Conservation (phyloP, 1,140 invertebrate species). For the Thaumetopoea pityocampa region DNA sequence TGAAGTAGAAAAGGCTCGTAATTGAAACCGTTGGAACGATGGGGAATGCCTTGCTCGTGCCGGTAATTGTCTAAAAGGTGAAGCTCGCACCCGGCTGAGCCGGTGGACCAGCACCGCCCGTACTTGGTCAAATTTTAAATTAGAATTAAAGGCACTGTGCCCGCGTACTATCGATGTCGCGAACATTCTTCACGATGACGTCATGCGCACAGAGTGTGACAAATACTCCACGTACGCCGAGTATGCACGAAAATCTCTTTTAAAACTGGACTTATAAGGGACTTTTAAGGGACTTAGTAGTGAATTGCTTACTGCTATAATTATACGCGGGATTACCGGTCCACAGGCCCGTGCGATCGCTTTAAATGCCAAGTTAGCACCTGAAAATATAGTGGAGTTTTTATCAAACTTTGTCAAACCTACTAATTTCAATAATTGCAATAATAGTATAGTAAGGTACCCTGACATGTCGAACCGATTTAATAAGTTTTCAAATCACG, state of each 20-base stretch:
- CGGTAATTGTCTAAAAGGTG: slow-evolving; percentile 11
- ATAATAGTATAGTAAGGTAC: not conserved
- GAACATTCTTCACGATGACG: slow-evolving; percentile 22
- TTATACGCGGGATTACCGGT: slow-evolving; percentile 17
- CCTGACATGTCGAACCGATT: not conserved
- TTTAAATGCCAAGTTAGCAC: slow-evolving; percentile 17
- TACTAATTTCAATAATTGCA: not conserved
- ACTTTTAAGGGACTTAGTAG: slow-evolving; percentile 20
- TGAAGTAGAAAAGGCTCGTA: slow-evolving; percentile 22
- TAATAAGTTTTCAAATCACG: not conserved
- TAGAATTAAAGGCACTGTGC: slow-evolving; percentile 5
- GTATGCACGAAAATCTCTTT: slow-evolving; percentile 18
- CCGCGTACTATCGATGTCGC: slow-evolving; percentile 9
- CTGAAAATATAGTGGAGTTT: slow-evolving; percentile 14
- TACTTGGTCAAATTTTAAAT: slow-evolving; percentile 9
- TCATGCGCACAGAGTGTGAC: slow-evolving; percentile 19
- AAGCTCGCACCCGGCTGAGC: slow-evolving; percentile 1
- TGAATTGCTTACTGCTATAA: slow-evolving; percentile 11
- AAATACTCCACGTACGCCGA: slow-evolving; percentile 22
- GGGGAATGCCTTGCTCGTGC: slow-evolving; percentile 24
- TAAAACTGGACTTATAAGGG: slow-evolving; percentile 14
- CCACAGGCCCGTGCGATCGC: slow-evolving; percentile 22
- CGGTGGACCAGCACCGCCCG: slow-evolving; percentile 6
- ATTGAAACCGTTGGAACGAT: slow-evolving; percentile 22
- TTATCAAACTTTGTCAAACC: slow-evolving; percentile 22